These are phyloP conservation scores for Nowickia ferox DNA, from an alignment of 2,888 invertebrate genomes.

Conservation along the genomic window DNA sequence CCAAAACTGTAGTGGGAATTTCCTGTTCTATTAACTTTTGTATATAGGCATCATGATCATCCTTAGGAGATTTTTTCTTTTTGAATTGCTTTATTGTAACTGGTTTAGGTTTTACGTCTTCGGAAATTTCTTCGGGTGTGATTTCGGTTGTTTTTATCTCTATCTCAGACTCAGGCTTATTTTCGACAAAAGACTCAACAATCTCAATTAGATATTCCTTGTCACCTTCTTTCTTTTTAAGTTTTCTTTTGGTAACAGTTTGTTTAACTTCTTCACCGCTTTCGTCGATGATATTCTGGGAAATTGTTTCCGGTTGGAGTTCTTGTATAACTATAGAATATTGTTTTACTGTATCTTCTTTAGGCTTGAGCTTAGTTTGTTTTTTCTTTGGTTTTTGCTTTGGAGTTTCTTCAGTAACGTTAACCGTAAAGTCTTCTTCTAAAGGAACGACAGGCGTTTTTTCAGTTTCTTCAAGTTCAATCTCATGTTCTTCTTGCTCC, in stretches of 20 bases:
- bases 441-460: too few relatives aligned
- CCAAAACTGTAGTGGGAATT: constrained; percentile 80
- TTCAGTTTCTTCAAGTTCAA: too few relatives aligned
- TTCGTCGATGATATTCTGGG: constrained; percentile 81
- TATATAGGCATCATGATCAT: constrained; percentile 78
- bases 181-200: constrained; percentile 82
- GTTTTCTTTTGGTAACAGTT: constrained; percentile 79
- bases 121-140: too few relatives aligned
- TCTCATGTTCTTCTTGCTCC: too few relatives aligned
- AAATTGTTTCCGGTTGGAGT: constrained; percentile 25
- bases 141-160: constrained; percentile 27
- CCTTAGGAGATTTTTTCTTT: constrained; percentile 78
- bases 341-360: constrained; percentile 69
- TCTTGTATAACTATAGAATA: constrained; percentile 78
- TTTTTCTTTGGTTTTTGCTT: constrained; percentile 50
- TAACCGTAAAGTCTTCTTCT: too few relatives aligned
- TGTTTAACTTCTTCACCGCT: constrained; percentile 77
- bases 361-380: constrained; percentile 71
- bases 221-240: constrained; percentile 82
- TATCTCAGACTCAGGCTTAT: constrained; percentile 82
- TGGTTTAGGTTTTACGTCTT: too few relatives aligned
- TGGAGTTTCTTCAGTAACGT: too few relatives aligned
- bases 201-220: constrained; percentile 83
- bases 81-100: constrained; percentile 75
- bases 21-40: constrained; percentile 80